Evolutionary conservation across 2,888 invertebrate genomes (phyloP), one percentile per base, ranked within the genome.

Genomic region (Thecocarcelia acutangulata): DNA sequence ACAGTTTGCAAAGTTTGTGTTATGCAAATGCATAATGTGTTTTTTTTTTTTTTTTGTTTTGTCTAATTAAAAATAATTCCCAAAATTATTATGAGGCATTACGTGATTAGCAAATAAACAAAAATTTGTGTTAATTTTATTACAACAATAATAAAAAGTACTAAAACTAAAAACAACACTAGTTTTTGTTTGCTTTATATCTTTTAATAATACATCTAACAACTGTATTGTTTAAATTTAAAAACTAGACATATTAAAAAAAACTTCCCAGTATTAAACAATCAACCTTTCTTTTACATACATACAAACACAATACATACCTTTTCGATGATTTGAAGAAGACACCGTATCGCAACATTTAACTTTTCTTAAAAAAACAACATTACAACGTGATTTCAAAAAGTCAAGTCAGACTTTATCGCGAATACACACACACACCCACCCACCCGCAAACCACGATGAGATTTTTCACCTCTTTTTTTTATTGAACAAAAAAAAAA

Each of bases 11-110:
- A 75, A 17, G 19, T 68, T 33, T 52, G 17, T 66, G 50, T 72
- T 54, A 78, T 78, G 78, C 72, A 78, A 73, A 80, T 44, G 42
- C 48, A n/a, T n/a, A n/a, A n/a, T n/a, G n/a, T n/a, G n/a, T n/a
- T n/a, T n/a, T n/a, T 68, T 73, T 63, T 15, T 19, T 46, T 21
- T 17, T 37, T 70, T 52, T 48, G 3, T 54, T 61, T n/a, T n/a
- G n/a, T n/a, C 11, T 21, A 21, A 44, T 37, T 1, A 24, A 48
- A 40, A 58, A 24, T 24, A 69, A 61, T 63, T 70, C 63, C 70
- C 70, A 42, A 58, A 54, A 52, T 66, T 46, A 68, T 72, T 70
- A 76, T 72, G 76, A 76, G 44, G 72, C 80, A 72, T 80, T 80
- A 76, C 76, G 54, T 76, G 59, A 66, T 75, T 76, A 50, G 44